Percentiles rank a stretch among this genome's conserved stretches.
These are phyloP conservation scores for Drosophila azteca DNA, from an alignment of 1,140 invertebrate species.

Conservation along the genomic window DNA sequence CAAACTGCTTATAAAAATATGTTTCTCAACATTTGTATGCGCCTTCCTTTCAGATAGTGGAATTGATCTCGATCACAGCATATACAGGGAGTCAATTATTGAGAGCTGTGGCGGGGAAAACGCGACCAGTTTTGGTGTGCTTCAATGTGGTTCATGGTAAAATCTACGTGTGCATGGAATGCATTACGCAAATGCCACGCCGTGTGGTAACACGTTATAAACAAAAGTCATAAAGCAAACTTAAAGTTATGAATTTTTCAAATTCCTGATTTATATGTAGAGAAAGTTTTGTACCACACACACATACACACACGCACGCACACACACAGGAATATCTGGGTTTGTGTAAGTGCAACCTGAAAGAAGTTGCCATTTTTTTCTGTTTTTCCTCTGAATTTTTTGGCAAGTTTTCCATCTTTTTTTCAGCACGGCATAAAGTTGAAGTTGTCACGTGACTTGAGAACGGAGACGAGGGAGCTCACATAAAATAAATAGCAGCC, in stretches of 20 bases:
- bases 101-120: background rate
- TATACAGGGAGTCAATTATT: conserved; percentile 14
- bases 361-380: conserved; percentile 47
- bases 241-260: conserved; percentile 80
- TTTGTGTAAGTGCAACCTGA: conserved; percentile 31
- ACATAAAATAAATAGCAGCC: conserved; percentile 56
- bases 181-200: conserved; percentile 61
- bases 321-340: background rate
- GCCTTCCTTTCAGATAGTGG: background rate
- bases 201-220: conserved; percentile 62
- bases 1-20: too few relatives aligned
- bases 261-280: conserved; percentile 77
- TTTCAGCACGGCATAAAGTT: conserved; percentile 42
- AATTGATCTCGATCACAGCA: background rate
- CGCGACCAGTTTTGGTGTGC: background rate
- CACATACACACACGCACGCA: conserved; percentile 7
- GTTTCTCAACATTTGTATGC: background rate
- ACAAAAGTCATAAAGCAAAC: conserved; percentile 77
- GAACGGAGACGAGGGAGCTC: conserved; percentile 50
- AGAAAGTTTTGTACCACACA: conserved; percentile 53
- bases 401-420: conserved; percentile 51
- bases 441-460: conserved; percentile 68
- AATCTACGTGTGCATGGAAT: conserved; percentile 19
- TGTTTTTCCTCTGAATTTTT: conserved; percentile 35
- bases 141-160: background rate